phyloP scores from a whole-genome alignment of 2,888 invertebrate genomes.

The Endomychus coccineus region DNA sequence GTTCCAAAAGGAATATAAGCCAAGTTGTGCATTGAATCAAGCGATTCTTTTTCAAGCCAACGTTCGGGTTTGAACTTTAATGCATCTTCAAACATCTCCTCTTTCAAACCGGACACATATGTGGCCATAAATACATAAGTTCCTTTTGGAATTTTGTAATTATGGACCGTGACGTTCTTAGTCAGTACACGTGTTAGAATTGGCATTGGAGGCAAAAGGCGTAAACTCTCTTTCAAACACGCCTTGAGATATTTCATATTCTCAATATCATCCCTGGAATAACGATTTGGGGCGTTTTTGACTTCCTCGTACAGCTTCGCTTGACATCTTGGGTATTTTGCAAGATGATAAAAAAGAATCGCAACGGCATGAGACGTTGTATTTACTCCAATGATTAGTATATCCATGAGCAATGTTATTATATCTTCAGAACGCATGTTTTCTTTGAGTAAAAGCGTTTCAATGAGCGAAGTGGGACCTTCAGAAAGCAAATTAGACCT shows the following conservation, averaged over 20 bases:
- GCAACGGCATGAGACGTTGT: conserved; percentile 55
- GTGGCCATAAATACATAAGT: conserved; percentile 60
- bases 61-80: conserved; percentile 55
- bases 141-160: conserved; percentile 49
- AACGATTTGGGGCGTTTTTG: conserved; percentile 29
- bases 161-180: conserved; percentile 53
- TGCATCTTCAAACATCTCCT: conserved; percentile 60
- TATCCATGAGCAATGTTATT: conserved; percentile 56
- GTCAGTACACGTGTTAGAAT: conserved; percentile 53
- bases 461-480: conserved; percentile 41
- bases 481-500: conserved; percentile 26
- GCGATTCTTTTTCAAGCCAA: conserved; percentile 47
- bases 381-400: conserved; percentile 59
- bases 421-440: conserved; percentile 54
- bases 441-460: conserved; percentile 50
- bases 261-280: conserved; percentile 27
- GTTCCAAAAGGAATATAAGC: conserved; percentile 59
- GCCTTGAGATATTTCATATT: conserved; percentile 53
- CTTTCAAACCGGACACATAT: conserved; percentile 53
- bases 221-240: conserved; percentile 56
- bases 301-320: conserved; percentile 57
- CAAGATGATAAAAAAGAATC: conserved; percentile 60
- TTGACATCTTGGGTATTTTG: conserved; percentile 58
- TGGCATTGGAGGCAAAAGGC: conserved; percentile 59
- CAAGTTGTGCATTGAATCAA: conserved; percentile 44